These are phyloP conservation scores for Thaumatotibia leucotreta DNA, from an alignment of 1,140 invertebrate genomes.

Conservation along the genomic window DNA sequence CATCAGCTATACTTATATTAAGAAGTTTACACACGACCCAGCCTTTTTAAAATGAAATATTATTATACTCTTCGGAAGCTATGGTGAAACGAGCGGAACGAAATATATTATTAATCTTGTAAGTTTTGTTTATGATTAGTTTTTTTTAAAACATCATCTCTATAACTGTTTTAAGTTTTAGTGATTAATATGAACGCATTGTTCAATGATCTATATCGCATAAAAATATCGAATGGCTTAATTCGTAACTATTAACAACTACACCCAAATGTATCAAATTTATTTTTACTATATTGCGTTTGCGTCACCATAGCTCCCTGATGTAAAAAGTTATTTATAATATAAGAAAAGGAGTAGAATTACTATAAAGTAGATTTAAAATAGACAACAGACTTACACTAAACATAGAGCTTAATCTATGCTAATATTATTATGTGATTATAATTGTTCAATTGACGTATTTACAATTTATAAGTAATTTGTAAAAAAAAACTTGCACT, in stretches of 20 bases:
- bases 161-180: too few relatives aligned
- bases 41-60: constrained; percentile 36
- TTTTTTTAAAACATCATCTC: too few relatives aligned
- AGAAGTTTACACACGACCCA: constrained; percentile 57
- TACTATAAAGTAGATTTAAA: neutral
- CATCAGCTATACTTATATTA: constrained; percentile 29
- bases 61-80: constrained; percentile 16
- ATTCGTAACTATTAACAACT: too few relatives aligned
- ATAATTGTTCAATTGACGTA: constrained; percentile 37
- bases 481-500: constrained; percentile 41
- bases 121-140: too few relatives aligned
- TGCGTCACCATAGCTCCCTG: neutral
- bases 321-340: neutral
- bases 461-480: constrained; percentile 36
- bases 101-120: too few relatives aligned
- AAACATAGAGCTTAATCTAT: constrained; percentile 2
- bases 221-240: too few relatives aligned
- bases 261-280: neutral
- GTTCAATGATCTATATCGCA: too few relatives aligned
- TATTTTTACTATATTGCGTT: neutral
- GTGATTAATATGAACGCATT: too few relatives aligned
- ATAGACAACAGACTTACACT: constrained; percentile 7
- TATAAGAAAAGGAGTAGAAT: neutral
- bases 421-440: constrained; percentile 32
- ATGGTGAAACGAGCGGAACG: too few relatives aligned